A percentile compares a stretch with the other conserved stretches of the same genome.
Evolutionary conservation across 2,888 invertebrate genomes (phyloP).

Genomic region (Diadegma fenestrale): DNA sequence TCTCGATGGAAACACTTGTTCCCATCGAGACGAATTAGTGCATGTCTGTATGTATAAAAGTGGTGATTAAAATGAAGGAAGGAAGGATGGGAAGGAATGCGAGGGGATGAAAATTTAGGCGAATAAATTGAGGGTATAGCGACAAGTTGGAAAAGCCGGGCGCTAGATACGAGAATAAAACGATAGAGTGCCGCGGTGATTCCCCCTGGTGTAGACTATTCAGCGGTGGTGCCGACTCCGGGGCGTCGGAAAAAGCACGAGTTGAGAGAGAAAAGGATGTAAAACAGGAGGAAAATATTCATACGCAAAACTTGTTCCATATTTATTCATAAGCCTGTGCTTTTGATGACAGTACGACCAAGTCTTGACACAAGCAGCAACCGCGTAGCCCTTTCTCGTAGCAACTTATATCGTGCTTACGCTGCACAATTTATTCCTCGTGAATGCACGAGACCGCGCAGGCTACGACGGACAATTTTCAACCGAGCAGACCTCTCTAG

Average conservation of each 20-base stretch:
- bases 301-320: conserved; percentile 78
- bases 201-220: conserved; percentile 13
- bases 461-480: conserved; percentile 56
- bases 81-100: not conserved
- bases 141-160: conserved; percentile 15
- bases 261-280: conserved; percentile 41
- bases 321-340: conserved; percentile 79
- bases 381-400: not conserved
- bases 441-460: conserved; percentile 59
- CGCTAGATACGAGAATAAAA: conserved; percentile 12
- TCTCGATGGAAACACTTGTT: conserved; percentile 2
- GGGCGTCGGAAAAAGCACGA: conserved; percentile 35
- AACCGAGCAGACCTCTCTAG: conserved; percentile 68
- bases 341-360: conserved; percentile 77
- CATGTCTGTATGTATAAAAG: not conserved
- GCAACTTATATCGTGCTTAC: conserved; percentile 67
- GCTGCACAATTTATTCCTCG: conserved; percentile 63
- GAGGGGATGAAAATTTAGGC: conserved; percentile 26
- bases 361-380: conserved; percentile 25
- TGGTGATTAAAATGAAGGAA: conserved; percentile 17
- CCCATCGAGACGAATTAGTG: conserved; percentile 15
- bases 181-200: not conserved
- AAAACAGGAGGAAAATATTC: conserved; percentile 74
- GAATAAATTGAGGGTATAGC: conserved; percentile 40
- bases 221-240: conserved; percentile 31